These are phyloP conservation scores for Dryobota labecula DNA, from an alignment of 2,888 invertebrate genomes.

Conservation along the genomic window DNA sequence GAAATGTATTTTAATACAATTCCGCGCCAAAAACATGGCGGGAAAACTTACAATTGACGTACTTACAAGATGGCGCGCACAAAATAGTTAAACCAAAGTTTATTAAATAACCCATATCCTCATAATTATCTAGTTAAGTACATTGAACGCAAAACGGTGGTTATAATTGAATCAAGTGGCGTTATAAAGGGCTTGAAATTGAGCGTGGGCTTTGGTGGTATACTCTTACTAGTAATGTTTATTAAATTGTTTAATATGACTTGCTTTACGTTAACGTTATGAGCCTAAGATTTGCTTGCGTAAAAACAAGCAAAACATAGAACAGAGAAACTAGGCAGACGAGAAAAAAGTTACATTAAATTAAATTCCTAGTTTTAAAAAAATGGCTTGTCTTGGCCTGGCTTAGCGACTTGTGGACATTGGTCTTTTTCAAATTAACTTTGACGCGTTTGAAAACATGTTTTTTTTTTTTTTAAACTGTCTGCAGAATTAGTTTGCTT, in stretches of 20 bases:
- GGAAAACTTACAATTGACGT: constrained; percentile 58
- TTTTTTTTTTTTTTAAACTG: neutral
- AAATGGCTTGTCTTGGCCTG: too few species aligned
- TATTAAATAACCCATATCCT: constrained; percentile 66
- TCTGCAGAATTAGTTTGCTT: neutral
- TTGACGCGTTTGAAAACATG: neutral
- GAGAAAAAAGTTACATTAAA: too few species aligned
- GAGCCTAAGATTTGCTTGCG: neutral
- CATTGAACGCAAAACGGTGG: constrained; percentile 63
- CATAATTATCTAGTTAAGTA: constrained; percentile 79
- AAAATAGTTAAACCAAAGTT: constrained; percentile 65
- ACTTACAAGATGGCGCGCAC: constrained; percentile 62
- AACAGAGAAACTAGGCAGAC: neutral
- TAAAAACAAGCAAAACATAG: neutral
- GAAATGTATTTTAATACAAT: constrained; percentile 77
- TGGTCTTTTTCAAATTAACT: neutral
- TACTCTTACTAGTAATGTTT: constrained; percentile 10
- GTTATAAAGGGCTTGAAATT: constrained; percentile 21
- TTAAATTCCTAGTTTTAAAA: too few species aligned
- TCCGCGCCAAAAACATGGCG: constrained; percentile 63
- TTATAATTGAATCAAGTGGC: constrained; percentile 55
- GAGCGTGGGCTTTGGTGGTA: constrained; percentile 29
- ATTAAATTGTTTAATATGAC: neutral
- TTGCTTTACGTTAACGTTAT: neutral
- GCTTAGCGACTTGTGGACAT: neutral